Evolutionary conservation across 2,113 vertebrate genomes (phyloP), one percentile per base, ranked within the genome.

Genomic region (Zeus faber): DNA sequence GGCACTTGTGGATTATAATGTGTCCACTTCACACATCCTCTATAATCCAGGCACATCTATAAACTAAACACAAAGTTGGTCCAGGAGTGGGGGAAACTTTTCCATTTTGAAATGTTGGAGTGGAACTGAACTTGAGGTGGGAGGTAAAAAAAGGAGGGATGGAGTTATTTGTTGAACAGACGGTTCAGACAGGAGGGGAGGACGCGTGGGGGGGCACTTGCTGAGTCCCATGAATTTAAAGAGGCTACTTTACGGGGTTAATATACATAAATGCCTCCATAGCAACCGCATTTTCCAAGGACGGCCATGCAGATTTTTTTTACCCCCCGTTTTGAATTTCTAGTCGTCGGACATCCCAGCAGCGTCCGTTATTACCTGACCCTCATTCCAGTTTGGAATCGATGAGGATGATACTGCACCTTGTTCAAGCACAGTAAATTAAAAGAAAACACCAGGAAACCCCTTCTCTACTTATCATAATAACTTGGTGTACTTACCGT

Each of bases 151-250:
- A 62, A 53, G 6, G 40, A 31, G 59, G 56, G 61, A 70, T 65
- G 49, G 58, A 80, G 81, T 74, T 54, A 81, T 82, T 76, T 68
- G 71, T 70, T 21, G 65, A 65, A 70, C 51, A 29, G 39, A 49
- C 47, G 53, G 46, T 61, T 63, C 20, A 56, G 58, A 66, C 37
- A 53, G 53, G 60, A 26, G 54, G 48, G 48, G 29, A 23, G 26
- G 31, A 3, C 33, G 33, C 40, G 37, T n/a, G 53, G 45, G 44
- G 56, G n/a, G n/a, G n/a, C 79, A 84, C 68, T 33, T 52, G 77
- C 77, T 80, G 80, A 84, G 84, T 81, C 69, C 81, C 78, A 84
- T 86, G 86, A 86, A 88, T 88, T 87, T 88, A 83, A 81, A 88
- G 74, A 77, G 80, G 76, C 79, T 86, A 76, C 74, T 86, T 88